These are phyloP conservation scores for Xanthia togata DNA, from an alignment of 2,888 invertebrate species.

Conservation along the genomic window DNA sequence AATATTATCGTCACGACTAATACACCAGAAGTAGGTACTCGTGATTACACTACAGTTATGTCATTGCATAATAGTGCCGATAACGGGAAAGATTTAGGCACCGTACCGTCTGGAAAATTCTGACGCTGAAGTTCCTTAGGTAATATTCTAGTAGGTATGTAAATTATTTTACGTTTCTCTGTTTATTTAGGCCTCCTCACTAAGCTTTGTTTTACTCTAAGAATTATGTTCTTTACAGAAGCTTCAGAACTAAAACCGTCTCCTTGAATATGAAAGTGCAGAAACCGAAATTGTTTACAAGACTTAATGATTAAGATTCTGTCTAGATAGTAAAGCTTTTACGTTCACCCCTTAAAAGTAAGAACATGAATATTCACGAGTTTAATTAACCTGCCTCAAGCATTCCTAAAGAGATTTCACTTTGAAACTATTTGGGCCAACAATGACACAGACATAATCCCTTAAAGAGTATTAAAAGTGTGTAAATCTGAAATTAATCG, in stretches of 20 bases:
- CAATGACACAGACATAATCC: conserved; percentile 53
- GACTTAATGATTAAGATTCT: conserved; percentile 52
- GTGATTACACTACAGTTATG: conserved; percentile 58
- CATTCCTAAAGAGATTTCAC: conserved; percentile 62
- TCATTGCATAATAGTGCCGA: conserved; percentile 59
- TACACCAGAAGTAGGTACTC: conserved; percentile 45
- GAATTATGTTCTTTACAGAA: not conserved
- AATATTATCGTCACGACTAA: conserved; percentile 70
- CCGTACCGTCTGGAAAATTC: conserved; percentile 42
- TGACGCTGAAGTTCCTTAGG: not conserved
- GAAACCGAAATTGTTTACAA: conserved; percentile 46
- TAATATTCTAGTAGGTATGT: not conserved
- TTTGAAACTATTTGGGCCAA: conserved; percentile 55
- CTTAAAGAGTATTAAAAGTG: conserved; percentile 43
- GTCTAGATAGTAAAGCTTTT: conserved; percentile 55
- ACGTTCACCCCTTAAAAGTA: conserved; percentile 64
- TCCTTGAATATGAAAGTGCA: conserved; percentile 20
- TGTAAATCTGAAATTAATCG: conserved; percentile 61
- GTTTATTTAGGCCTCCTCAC: not conserved
- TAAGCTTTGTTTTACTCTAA: not conserved
- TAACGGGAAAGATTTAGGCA: conserved; percentile 53
- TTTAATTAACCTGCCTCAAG: conserved; percentile 59
- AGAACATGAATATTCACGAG: conserved; percentile 60
- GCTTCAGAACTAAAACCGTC: conserved; percentile 1
- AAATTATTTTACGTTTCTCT: not conserved